Evolutionary conservation across 2,113 vertebrate genomes (phyloP), one percentile per base, ranked within the genome.

Genomic region (Cranoglanis bouderius): DNA sequence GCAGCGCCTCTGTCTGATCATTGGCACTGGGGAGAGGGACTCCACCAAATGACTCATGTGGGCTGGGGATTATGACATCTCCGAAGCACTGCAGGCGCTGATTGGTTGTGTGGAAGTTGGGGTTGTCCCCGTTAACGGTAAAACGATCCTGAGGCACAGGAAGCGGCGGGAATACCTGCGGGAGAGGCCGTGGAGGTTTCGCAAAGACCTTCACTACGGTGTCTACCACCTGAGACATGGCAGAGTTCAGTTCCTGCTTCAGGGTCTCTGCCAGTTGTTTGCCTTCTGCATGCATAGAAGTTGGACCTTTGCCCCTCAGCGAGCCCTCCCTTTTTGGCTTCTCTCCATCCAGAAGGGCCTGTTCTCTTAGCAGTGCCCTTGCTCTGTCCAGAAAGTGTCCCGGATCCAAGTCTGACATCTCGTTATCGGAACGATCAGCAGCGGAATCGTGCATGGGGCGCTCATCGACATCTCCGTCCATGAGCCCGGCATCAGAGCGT

Each of bases 151-250:
- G 97, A 1, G 98, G 97, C 85, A 97, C 95, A 92, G 97, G 97
- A 87, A 99, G 96, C n/a, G 98, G 97, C 0, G 97, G 97, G 94
- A 99, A 98, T 95, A 97, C 98, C 96, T 99, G 98, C 95, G 98
- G 97, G 92, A 97, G 95, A 92, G 97, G 98, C 75, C 95, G 95
- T 12, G 97, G 96, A 92, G 98, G 98, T 90, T 99, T 98, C 90
- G 98, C 97, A 88, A 99, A 99, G 91, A 99, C 98, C 93, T 99
- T 99, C 65, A 99, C 98, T 92, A 99, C 98, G 0, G 98, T 98
- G 97, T 99, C 98, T 93, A 99, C 98, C 18, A 99, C 98, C 89
- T 99, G 98, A 0, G 97, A 97, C 98, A 99, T 98, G 93, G 98
- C 98, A 2, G 97, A 98, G 93, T 98, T 99, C 87, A 99, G 96